A percentile compares a stretch with the other conserved stretches of the same genome.
These are phyloP conservation scores for Tinamus major DNA, from an alignment of 2,797 vertebrate genomes.

Conservation along the genomic window DNA sequence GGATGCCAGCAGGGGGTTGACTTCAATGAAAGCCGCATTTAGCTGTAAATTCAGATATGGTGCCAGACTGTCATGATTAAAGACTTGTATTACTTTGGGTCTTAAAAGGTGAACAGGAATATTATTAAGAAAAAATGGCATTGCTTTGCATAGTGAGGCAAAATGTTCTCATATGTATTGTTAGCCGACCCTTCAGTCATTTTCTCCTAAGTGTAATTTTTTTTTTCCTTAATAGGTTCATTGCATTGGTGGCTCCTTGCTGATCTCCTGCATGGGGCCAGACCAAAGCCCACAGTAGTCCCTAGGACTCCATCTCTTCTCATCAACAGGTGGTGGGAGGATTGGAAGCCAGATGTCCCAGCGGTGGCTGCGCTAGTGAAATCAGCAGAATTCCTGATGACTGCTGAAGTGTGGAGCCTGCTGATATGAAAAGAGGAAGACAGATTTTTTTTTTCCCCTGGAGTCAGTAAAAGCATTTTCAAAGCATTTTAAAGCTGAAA, in stretches of 20 bases:
- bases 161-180: not conserved
- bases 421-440: not conserved
- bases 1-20: conserved; percentile 22
- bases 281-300: not conserved
- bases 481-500: not conserved
- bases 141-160: not conserved
- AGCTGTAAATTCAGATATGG: conserved; percentile 56
- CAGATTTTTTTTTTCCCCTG: not conserved
- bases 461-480: not conserved
- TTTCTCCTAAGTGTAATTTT: not conserved
- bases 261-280: not conserved
- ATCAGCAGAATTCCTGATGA: not conserved
- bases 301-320: not conserved
- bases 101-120: conserved; percentile 51
- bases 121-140: conserved; percentile 26
- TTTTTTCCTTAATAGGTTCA: not conserved
- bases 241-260: not conserved
- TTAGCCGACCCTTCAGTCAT: not conserved
- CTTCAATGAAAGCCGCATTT: conserved; percentile 61
- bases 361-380: fast-evolving
- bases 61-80: conserved; percentile 59
- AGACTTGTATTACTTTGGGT: conserved; percentile 30
- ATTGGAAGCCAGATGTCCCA: fast-evolving
- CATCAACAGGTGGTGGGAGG: not conserved
- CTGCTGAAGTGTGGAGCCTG: not conserved